Conservation (phyloP, 2,888 invertebrate genomes). For the Nudaria mundana region DNA sequence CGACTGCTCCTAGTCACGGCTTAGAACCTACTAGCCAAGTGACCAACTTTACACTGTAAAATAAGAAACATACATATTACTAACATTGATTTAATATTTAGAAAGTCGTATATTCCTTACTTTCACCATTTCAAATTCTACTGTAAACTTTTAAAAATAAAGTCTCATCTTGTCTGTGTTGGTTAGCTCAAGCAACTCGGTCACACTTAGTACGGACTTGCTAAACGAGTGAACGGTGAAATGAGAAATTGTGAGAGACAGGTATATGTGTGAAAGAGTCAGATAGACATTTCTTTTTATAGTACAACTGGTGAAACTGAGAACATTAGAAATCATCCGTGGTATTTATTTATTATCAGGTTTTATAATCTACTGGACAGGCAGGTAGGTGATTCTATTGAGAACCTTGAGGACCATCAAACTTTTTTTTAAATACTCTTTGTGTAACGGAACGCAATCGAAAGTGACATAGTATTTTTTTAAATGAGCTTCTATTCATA, state of each 20-base stretch:
- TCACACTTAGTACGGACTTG: slow-evolving; percentile 54
- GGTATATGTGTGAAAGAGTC: slow-evolving; percentile 56
- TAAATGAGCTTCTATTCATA: too few species aligned
- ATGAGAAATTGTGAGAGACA: slow-evolving; percentile 77
- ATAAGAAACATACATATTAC: slow-evolving; percentile 80
- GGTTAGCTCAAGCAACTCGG: slow-evolving; percentile 43
- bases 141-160: slow-evolving; percentile 15
- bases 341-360: slow-evolving; percentile 25
- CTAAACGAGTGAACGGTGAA: slow-evolving; percentile 81
- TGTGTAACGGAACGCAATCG: neutral
- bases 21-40: slow-evolving; percentile 76
- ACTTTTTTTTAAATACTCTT: neutral
- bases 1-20: slow-evolving; percentile 53
- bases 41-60: slow-evolving; percentile 78
- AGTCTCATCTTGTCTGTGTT: slow-evolving; percentile 13
- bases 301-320: slow-evolving; percentile 39
- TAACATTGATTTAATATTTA: slow-evolving; percentile 35
- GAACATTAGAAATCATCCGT: slow-evolving; percentile 33
- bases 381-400: neutral
- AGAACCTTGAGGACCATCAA: neutral
- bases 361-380: slow-evolving; percentile 13
- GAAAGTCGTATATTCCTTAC: slow-evolving; percentile 48
- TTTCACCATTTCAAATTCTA: slow-evolving; percentile 19
- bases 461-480: neutral
- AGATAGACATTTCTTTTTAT: slow-evolving; percentile 60